Percentiles rank a stretch among this genome's conserved stretches.
Evolutionary conservation across 2,888 invertebrate genomes (phyloP).

Genomic region (Callosobruchus maculatus): DNA sequence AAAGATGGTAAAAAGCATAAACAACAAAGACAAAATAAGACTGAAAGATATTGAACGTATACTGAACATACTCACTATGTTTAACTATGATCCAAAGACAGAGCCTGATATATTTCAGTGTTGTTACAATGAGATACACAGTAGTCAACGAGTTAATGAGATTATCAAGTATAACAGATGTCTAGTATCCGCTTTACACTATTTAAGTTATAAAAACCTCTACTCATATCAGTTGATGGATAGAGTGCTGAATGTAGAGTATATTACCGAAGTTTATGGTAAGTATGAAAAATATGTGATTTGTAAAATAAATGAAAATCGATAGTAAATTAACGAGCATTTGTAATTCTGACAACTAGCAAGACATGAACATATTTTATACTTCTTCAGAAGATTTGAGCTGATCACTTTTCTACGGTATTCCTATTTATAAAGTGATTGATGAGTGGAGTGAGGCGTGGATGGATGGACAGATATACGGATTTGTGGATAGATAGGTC

Average conservation of each 20-base stretch:
- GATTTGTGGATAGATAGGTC: too few relatives aligned
- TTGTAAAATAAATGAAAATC: too few relatives aligned
- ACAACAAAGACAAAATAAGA: conserved; percentile 45
- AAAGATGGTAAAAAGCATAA: conserved; percentile 51
- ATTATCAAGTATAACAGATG: conserved; percentile 57
- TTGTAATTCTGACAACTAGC: too few relatives aligned
- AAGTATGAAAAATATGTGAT: conserved; percentile 29
- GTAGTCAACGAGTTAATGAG: conserved; percentile 55
- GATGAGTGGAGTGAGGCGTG: too few relatives aligned
- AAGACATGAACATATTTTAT: too few relatives aligned
- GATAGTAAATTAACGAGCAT: too few relatives aligned
- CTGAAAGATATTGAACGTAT: conserved; percentile 76
- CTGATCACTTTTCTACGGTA: too few relatives aligned
- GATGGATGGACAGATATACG: too few relatives aligned
- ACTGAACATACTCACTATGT: conserved; percentile 59
- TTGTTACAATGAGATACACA: conserved; percentile 53
- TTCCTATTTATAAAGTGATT: too few relatives aligned
- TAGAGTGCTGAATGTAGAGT: conserved; percentile 56
- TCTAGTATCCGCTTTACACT: conserved; percentile 60
- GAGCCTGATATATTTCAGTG: conserved; percentile 47
- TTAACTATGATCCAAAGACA: conserved; percentile 56
- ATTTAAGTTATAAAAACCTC: conserved; percentile 55
- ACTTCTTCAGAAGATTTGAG: too few relatives aligned
- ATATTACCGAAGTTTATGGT: conserved; percentile 56
- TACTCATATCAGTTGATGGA: conserved; percentile 60